Conservation (phyloP, 2,797 vertebrate genomes). For the Sebastes diploproa region DNA sequence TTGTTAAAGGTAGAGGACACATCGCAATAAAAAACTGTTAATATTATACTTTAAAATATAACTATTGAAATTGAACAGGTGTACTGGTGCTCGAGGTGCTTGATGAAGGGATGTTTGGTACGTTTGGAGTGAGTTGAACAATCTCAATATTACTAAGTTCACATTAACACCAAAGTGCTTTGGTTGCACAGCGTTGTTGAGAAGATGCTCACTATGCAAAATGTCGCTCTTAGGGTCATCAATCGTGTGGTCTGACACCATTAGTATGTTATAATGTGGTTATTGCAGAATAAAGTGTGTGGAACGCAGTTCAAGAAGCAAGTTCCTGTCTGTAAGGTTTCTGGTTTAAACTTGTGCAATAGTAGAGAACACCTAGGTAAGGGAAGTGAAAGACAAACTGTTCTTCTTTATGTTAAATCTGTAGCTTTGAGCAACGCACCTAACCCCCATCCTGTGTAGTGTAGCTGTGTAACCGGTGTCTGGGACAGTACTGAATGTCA, state of each 20-base stretch:
- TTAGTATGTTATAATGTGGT: not conserved
- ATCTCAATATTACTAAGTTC: not conserved
- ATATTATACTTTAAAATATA: not conserved
- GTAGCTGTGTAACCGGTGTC: not conserved
- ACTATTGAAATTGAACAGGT: not conserved
- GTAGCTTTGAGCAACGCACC: not conserved
- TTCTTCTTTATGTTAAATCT: not conserved
- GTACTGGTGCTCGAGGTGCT: not conserved
- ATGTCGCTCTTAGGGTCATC: not conserved
- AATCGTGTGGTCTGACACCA: not conserved
- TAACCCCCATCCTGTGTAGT: not conserved
- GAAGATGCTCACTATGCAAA: not conserved
- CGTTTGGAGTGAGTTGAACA: not conserved
- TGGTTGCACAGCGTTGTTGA: not conserved
- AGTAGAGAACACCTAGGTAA: not conserved
- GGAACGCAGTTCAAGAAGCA: not conserved
- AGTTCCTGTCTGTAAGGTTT: not conserved
- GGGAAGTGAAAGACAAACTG: not conserved
- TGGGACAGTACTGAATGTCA: not conserved
- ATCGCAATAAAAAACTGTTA: not conserved
- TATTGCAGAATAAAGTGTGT: not conserved
- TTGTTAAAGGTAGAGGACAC: not conserved
- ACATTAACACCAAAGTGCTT: not conserved
- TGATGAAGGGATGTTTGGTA: not conserved
- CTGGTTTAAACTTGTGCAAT: not conserved